A percentile compares a stretch with the other conserved stretches of the same genome.
phyloP scores from a whole-genome alignment of 2,113 vertebrate species.

The Hydrolagus affinis region DNA sequence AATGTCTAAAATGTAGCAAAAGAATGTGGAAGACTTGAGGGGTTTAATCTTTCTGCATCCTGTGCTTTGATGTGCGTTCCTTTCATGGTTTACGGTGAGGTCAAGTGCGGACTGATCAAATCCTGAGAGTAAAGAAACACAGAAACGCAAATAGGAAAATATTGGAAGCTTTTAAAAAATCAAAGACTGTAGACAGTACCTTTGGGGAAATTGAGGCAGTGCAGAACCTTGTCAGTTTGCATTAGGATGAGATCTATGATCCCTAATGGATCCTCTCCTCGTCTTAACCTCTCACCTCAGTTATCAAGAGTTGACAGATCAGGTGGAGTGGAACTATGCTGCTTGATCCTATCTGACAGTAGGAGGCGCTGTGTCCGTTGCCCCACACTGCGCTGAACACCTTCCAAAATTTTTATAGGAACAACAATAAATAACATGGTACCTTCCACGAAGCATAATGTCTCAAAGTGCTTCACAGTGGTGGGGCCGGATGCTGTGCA shows the following conservation, averaged over 20 bases:
- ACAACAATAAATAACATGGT: no score
- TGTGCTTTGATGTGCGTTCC: not conserved
- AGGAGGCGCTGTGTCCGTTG: no score
- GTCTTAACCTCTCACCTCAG: not conserved
- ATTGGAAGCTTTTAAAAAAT: constrained; percentile 2
- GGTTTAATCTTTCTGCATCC: not conserved
- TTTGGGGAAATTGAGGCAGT: not conserved
- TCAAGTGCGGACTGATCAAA: not conserved
- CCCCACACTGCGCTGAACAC: no score
- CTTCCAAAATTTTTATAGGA: no score
- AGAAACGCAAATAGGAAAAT: constrained; percentile 4
- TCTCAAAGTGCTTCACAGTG: no score
- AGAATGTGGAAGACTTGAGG: not conserved
- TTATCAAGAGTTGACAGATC: not conserved
- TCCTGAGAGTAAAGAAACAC: not conserved
- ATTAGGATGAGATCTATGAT: not conserved
- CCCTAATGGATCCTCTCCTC: not conserved
- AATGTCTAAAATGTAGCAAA: not conserved
- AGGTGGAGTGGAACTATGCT: not conserved
- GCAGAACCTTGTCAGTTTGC: not conserved
- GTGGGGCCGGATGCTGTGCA: no score
- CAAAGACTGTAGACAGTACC: not conserved
- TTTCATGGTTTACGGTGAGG: not conserved
- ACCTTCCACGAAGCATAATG: no score
- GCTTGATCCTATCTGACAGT: not conserved